Percentiles rank a stretch among this genome's conserved stretches.
Evolutionary conservation across 2,797 vertebrate genomes (phyloP).

Genomic region (Alauda arvensis): DNA sequence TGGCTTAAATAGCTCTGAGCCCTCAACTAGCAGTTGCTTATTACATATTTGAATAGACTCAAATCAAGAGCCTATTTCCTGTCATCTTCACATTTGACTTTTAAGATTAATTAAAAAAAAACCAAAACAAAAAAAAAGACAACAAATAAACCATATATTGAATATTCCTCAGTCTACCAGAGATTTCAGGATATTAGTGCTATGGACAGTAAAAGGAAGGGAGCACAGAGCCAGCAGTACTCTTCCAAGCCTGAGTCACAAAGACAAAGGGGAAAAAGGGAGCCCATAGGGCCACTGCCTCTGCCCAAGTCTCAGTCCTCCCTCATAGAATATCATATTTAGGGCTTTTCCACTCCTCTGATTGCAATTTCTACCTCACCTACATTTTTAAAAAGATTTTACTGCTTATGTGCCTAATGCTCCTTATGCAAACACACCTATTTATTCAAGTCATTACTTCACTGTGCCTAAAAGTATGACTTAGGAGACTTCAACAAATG

Average conservation of each 20-base stretch:
- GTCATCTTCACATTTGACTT: neutral
- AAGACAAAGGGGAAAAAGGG: neutral
- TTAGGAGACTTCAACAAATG: neutral
- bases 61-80: conserved; percentile 9
- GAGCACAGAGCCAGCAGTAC: neutral
- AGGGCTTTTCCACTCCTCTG: neutral
- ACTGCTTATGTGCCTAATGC: neutral
- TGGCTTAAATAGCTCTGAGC: conserved; percentile 57
- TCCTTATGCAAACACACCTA: neutral
- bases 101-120: neutral
- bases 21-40: conserved; percentile 1
- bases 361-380: neutral
- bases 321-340: neutral
- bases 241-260: neutral
- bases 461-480: neutral
- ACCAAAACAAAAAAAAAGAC: no score
- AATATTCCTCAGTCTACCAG: neutral
- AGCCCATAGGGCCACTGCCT: neutral
- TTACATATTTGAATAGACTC: conserved; percentile 31
- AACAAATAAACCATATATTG: neutral
- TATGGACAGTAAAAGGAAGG: neutral
- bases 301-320: neutral
- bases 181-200: neutral
- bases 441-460: neutral
- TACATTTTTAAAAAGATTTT: neutral